Evolutionary conservation across 30 jellyfish, hydroid and myxozoan genomes (phyloP), one percentile per base, ranked within the genome.

Genomic region (Catostylus mosaicus): DNA sequence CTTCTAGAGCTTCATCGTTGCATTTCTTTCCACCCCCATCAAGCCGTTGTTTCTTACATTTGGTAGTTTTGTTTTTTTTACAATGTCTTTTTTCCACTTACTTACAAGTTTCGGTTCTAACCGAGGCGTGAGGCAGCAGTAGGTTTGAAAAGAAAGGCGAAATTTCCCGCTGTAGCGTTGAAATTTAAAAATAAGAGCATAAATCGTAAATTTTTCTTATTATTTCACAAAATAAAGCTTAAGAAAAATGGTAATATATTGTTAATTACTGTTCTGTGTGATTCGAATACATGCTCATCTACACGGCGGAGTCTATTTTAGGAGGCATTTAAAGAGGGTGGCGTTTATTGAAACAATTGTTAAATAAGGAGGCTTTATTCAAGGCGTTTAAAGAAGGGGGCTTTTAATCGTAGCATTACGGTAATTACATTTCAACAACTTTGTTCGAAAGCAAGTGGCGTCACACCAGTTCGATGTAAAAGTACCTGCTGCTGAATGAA

Each of bases 71-170:
- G 63, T 10, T 50, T 50, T 50, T 40, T 50, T 50, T 50, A n/a
- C 63, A 50, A 50, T 50, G 63, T 50, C 63, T 0, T 50, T 50
- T 0, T 16, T 50, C 63, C 24, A 50, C 26, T 50, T 27, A 10
- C 63, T 50, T 50, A 50, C 63, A 50, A 3, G 63, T 0, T 50
- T 50, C 24, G 63, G 63, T 4, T 50, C 63, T 50, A 50, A 50
- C 63, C 63, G 20, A 4, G 20, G 63, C 63, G 18, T 27, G 63
- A 50, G 63, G 90, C 90, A 68, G 91, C 92, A 68, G 89, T 26
- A 61, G 40, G 20, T 3, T 61, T 19, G 73, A 29, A 61, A 23
- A 61, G 73, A 32, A 23, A 61, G 73, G 73, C 0, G 73, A 61
- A 61, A 61, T 0, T 61, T 61, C 37, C 73, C 73, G 26, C 73